Evolutionary conservation across 2,797 vertebrate genomes (phyloP).

Genomic region (Sebastes ruberrimus): DNA sequence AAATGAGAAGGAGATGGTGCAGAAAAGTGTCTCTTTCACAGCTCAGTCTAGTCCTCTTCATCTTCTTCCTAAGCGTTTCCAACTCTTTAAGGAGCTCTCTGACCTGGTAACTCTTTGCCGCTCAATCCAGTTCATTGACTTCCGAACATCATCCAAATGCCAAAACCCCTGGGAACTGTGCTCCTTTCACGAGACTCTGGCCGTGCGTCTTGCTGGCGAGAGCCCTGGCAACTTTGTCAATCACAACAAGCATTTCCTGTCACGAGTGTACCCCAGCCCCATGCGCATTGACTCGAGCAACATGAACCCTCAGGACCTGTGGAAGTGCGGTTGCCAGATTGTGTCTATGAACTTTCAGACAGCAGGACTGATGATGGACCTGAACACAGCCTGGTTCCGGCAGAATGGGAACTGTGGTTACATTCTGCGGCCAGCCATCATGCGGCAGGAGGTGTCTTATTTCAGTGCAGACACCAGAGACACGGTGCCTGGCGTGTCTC

Average conservation of each 20-base stretch:
- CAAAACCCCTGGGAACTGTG: conserved; percentile 94
- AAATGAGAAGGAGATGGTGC: conserved; percentile 62
- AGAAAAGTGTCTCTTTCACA: conserved; percentile 58
- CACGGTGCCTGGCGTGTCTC: conserved; percentile 92
- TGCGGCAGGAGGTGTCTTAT: conserved; percentile 94
- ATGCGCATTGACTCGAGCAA: conserved; percentile 95
- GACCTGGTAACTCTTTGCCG: conserved; percentile 91
- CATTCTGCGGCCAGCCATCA: conserved; percentile 92
- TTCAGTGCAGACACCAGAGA: conserved; percentile 94
- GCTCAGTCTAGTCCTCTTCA: conserved; percentile 39
- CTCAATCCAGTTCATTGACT: conserved; percentile 89
- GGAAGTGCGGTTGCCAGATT: conserved; percentile 96
- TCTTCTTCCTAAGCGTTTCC: conserved; percentile 66
- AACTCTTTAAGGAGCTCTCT: conserved; percentile 89
- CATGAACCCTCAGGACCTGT: conserved; percentile 95
- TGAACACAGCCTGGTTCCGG: conserved; percentile 93
- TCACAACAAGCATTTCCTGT: conserved; percentile 93
- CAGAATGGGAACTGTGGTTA: conserved; percentile 95
- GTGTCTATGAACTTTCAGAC: conserved; percentile 97
- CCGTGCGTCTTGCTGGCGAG: conserved; percentile 87
- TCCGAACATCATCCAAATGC: conserved; percentile 85
- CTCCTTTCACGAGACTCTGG: conserved; percentile 90
- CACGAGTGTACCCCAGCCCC: conserved; percentile 90
- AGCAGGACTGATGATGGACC: conserved; percentile 95
- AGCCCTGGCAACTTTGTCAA: conserved; percentile 92